A percentile compares a stretch with the other conserved stretches of the same genome.
These are phyloP conservation scores for Tenualosa thibaudeaui DNA, from an alignment of 2,797 vertebrate species.

Conservation along the genomic window DNA sequence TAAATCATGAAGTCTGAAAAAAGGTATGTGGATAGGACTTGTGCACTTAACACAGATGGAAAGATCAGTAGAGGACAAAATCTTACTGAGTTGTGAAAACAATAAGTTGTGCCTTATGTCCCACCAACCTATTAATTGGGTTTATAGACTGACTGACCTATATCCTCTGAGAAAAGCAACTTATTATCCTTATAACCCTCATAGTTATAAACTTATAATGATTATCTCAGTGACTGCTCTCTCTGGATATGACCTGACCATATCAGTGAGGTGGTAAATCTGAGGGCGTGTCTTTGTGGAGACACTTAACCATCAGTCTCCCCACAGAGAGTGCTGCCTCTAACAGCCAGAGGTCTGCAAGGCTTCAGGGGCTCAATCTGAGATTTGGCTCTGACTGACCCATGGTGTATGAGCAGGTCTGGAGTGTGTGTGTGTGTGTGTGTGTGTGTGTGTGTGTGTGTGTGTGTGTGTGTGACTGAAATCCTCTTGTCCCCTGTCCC, in stretches of 20 bases:
- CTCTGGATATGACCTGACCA: not conserved
- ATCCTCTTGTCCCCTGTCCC: not conserved
- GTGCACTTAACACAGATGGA: not conserved
- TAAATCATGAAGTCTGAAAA: not conserved
- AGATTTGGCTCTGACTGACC: not conserved
- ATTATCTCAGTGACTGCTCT: not conserved
- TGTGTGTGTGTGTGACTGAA: too few species aligned
- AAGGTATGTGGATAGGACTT: not conserved
- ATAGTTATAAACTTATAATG: too few species aligned
- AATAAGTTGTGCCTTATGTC: not conserved
- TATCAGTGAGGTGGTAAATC: not conserved
- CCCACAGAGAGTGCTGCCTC: not conserved
- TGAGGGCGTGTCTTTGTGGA: not conserved
- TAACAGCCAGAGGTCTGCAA: not conserved
- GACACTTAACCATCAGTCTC: not conserved
- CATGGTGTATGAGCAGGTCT: not conserved
- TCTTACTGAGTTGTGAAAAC: not conserved
- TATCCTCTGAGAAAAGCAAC: not conserved
- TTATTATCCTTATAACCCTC: too few species aligned
- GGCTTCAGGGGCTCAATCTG: not conserved
- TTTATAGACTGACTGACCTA: not conserved
- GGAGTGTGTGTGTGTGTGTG: not conserved
- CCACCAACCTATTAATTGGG: too few species aligned
- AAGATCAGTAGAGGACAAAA: not conserved
- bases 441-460: not conserved